Conservation (phyloP, 2,888 invertebrate species). For the Camponotus fellah region DNA sequence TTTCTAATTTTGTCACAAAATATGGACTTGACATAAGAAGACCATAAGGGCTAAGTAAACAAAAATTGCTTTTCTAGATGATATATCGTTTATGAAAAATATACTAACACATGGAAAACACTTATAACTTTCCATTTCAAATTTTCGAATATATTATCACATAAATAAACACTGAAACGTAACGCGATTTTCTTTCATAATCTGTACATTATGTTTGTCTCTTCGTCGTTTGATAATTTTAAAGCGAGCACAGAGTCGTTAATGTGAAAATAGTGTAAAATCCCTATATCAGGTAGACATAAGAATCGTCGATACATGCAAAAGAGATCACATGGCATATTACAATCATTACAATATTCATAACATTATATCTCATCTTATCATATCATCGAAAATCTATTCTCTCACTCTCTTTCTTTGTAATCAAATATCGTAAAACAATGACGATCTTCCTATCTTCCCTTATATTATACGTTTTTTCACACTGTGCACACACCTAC, state of each 20-base stretch:
- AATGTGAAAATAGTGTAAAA: not conserved
- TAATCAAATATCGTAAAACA: constrained; percentile 12
- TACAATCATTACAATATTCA: not conserved
- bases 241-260: not conserved
- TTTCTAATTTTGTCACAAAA: not conserved
- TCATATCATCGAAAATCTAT: constrained; percentile 14
- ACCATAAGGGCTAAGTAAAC: not conserved
- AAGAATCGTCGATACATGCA: not conserved
- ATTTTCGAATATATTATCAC: not conserved
- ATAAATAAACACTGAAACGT: not conserved
- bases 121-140: constrained; percentile 24
- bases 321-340: not conserved
- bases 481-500: not conserved
- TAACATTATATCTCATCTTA: not conserved
- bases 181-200: constrained; percentile 7
- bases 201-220: constrained; percentile 6
- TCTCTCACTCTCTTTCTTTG: constrained; percentile 10
- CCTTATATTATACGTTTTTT: not conserved
- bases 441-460: not conserved
- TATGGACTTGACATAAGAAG: not conserved
- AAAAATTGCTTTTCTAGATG: not conserved
- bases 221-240: constrained; percentile 2
- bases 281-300: not conserved
- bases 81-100: not conserved
- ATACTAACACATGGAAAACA: not conserved